Conservation (phyloP, 2,797 vertebrate genomes). For the Cryptoblepharus egeriae region DNA sequence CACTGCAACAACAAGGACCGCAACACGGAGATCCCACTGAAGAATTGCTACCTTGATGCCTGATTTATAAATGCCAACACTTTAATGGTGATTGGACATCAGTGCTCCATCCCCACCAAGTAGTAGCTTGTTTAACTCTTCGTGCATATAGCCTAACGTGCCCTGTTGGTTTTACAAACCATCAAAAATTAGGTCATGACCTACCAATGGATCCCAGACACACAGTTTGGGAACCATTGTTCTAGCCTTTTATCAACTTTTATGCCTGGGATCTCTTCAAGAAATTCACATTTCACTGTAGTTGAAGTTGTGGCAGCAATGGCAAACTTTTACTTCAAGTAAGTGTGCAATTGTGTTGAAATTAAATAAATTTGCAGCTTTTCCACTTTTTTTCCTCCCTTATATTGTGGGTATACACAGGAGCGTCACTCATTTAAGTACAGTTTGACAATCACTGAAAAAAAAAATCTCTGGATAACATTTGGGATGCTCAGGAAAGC, state of each 20-base stretch:
- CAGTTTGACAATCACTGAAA: conserved; percentile 15
- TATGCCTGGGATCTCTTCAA: background rate
- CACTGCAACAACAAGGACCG: no score
- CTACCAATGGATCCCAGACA: no score
- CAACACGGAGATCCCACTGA: no score
- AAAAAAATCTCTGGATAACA: conserved; percentile 20
- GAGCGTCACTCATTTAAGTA: background rate
- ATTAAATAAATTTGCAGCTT: background rate
- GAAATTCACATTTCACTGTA: background rate
- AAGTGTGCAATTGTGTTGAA: background rate
- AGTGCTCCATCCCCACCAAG: no score
- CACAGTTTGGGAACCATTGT: no score
- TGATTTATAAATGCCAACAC: no score
- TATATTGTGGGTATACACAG: conserved; percentile 34
- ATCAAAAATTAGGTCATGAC: no score
- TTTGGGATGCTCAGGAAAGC: conserved; percentile 20
- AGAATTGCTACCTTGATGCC: no score
- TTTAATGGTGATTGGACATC: no score
- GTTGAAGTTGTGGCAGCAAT: background rate
- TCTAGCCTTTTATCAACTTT: background rate
- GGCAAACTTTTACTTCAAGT: background rate
- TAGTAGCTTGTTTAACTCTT: no score
- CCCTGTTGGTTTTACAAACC: no score
- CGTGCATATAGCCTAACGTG: background rate
- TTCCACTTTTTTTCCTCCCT: background rate